These are phyloP conservation scores for Misgurnus anguillicaudatus DNA, from an alignment of 2,113 vertebrate genomes.

Conservation along the genomic window DNA sequence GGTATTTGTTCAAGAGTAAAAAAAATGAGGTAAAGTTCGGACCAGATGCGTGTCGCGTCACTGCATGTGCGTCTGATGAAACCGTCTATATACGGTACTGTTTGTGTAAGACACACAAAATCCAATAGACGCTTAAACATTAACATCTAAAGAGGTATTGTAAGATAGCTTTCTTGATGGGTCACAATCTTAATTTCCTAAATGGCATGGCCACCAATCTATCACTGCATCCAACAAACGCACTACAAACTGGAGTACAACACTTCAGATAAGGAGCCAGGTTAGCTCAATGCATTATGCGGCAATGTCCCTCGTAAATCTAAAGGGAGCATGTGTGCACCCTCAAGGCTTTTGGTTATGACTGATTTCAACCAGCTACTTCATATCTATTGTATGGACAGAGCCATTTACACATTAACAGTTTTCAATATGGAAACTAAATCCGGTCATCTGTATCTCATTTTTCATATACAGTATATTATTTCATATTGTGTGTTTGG, in stretches of 20 bases:
- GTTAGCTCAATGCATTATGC: slow-evolving; percentile 50
- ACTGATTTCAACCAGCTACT: slow-evolving; percentile 10
- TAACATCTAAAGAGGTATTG: slow-evolving; percentile 2
- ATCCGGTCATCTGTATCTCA: background rate
- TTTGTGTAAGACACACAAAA: no score
- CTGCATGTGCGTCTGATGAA: no score
- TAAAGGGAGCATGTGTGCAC: slow-evolving; percentile 26
- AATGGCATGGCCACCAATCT: slow-evolving; percentile 24
- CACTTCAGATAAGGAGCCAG: slow-evolving; percentile 33
- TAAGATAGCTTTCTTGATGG: background rate
- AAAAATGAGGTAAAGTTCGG: no score
- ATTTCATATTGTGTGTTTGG: no score
- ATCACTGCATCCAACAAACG: slow-evolving; percentile 18
- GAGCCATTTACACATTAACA: no score
- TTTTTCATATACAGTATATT: background rate
- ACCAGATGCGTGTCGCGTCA: no score
- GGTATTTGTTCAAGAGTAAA: no score
- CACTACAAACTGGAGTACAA: background rate
- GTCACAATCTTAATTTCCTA: slow-evolving; percentile 25
- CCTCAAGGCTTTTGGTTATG: slow-evolving; percentile 37
- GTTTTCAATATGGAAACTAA: no score
- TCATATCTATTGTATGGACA: background rate
- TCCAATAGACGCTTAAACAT: background rate
- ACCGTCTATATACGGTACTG: no score
- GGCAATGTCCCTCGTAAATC: slow-evolving; percentile 51